Base-by-base conservation (phyloP, 2,888 invertebrate genomes). In the Tipula lateralis region DNA sequence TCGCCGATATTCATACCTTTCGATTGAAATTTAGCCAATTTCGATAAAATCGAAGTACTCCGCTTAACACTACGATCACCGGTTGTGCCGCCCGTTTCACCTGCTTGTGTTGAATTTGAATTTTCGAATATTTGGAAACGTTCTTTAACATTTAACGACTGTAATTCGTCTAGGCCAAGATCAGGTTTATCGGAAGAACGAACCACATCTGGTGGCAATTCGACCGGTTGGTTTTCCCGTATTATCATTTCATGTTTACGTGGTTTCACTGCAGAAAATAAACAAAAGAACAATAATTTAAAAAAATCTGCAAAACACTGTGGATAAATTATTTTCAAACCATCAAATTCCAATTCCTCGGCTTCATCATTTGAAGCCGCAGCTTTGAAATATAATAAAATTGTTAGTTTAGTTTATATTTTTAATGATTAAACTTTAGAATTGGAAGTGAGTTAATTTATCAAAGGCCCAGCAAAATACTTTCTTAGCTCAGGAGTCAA, bases 131-230 rank as follows among this genome's bases (percentile, higher is more conserved):
- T 94, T 89, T 96, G 94, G 91, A 96, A 97, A 86, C 95, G 93
- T 34, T 96, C 94, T 90, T 95, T 95, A 12, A 97, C 95, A 89
- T 97, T 96, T 86, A 96, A 91, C 86, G 94, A 93, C 34, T 95
- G 94, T 84, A 97, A 90, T 89, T 96, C 96, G 87, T 96, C 95
- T 12, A 97, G 91, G 0, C 96, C 97, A 83, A 96, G 92, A 89
- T 96, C 95, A 1, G 96, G 95, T 88, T 96, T 96, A 90, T 96
- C 95, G 85, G 96, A 96, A 50, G 96, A 96, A 94, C 97, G 94
- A 87, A 96, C 95, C 88, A 98, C 97, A 91, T 96, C 97, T 87
- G 97, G 96, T 86, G 97, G 97, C 88, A 97, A 91, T 90, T 96
- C 97, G 86, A 94, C 91, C 1, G 98, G 98, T 89, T 96, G 95